Conservation (phyloP, 2,113 vertebrate genomes). For the Galbula dea region DNA sequence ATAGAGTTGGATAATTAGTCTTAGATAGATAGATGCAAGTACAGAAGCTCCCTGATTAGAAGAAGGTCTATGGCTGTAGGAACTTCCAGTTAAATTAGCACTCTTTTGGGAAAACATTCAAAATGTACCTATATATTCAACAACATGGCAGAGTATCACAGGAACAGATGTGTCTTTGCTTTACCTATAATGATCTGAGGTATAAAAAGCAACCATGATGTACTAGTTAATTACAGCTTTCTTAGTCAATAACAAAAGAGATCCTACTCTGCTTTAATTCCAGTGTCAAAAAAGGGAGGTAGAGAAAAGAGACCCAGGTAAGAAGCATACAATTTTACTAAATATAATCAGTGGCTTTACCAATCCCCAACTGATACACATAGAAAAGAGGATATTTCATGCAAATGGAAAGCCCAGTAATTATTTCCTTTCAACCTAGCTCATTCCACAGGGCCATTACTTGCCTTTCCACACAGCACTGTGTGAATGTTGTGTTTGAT, state of each 20-base stretch:
- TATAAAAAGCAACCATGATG: conserved; percentile 15
- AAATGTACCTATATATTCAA: background rate
- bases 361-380: background rate
- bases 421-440: background rate
- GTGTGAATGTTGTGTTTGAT: background rate
- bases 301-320: background rate
- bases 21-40: too few relatives aligned
- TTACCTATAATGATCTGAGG: background rate
- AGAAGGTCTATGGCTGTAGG: background rate
- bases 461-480: background rate
- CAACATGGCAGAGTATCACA: background rate
- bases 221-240: conserved; percentile 37
- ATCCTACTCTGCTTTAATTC: conserved; percentile 4
- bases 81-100: background rate
- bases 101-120: background rate
- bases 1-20: background rate
- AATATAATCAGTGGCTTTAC: background rate
- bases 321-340: background rate
- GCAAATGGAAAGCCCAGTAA: background rate
- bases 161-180: background rate
- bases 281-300: background rate
- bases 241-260: background rate
- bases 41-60: background rate
- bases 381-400: background rate
- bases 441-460: background rate